These are phyloP conservation scores for Schrankia costaestrigalis DNA, from an alignment of 2,888 invertebrate species.

Conservation along the genomic window DNA sequence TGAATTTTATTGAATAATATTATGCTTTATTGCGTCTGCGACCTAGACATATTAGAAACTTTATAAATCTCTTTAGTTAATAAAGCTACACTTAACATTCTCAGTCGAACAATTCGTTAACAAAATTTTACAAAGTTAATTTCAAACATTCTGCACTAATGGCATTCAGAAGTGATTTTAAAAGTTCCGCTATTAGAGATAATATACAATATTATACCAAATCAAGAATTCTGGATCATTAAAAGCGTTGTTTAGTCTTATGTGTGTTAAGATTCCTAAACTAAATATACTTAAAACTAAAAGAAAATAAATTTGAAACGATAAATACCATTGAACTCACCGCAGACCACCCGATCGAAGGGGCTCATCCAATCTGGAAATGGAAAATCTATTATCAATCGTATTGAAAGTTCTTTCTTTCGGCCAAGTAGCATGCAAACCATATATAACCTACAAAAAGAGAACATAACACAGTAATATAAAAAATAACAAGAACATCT, in stretches of 20 bases:
- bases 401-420: conserved; percentile 74
- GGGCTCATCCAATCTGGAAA: conserved; percentile 97
- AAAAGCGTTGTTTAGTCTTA: conserved; percentile 29
- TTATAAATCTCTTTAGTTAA: background rate
- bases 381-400: conserved; percentile 82
- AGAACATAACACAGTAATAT: too few relatives aligned
- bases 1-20: too few relatives aligned
- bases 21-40: too few relatives aligned
- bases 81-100: conserved; percentile 9
- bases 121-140: conserved; percentile 10
- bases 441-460: conserved; percentile 21
- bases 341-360: conserved; percentile 96
- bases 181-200: conserved; percentile 17
- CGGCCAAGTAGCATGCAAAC: conserved; percentile 62
- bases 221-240: conserved; percentile 19
- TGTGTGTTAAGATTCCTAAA: conserved; percentile 40
- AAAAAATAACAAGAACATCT: conserved; percentile 3
- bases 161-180: conserved; percentile 15
- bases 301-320: conserved; percentile 82
- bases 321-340: conserved; percentile 94
- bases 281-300: conserved; percentile 73
- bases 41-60: too few relatives aligned
- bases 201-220: conserved; percentile 19
- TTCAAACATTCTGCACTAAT: conserved; percentile 16
- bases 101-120: conserved; percentile 12